Base-by-base conservation (phyloP, 2,113 vertebrate genomes). In the Thunnus thynnus region DNA sequence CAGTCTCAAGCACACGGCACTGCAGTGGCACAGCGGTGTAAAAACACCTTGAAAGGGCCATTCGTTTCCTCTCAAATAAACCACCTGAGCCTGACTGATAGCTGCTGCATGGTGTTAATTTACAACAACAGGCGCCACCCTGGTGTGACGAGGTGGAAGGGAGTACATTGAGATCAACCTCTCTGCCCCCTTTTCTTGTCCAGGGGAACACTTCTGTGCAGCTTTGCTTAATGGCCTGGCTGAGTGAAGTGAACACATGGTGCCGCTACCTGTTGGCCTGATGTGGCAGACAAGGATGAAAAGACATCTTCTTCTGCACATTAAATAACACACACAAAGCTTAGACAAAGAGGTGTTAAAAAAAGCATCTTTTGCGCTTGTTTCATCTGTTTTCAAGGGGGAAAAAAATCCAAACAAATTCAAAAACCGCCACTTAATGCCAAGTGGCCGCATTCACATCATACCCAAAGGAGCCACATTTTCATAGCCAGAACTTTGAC, bases 1-100 rank as follows among this genome's bases (percentile, higher is more conserved):
- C 60, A n/a, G 51, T 84, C 83, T 89, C 70, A 76, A 86, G 83
- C 74, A 80, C 71, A 78, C 48, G 27, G 58, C 83, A 83, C 72
- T 78, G 86, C 75, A 77, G 86, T 57, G 41, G 80, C 86, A 91
- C 71, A 48, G 64, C 32, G 9, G 65, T 57, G 82, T 62, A 84
- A 84, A 85, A 76, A 47, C 30, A 47, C 70, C 58, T 72, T 81
- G 70, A 84, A 91, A 86, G 79, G 46, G 8, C 73, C 55, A 54
- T 88, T 92, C 70, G 50, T 87, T 88, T 87, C 83, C 83, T 79
- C 73, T 79, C 85, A 93, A 89, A 92, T 62, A 86, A 83, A 91
- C 88, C 74, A 85, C 80, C 87, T 90, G 78, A 85, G 89, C 86
- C 68, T 72, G 83, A 90, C 85, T 73, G 89, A 89, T 78, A 85